Percentiles rank a stretch among this genome's conserved stretches.
Conservation (phyloP, 53 echinoderm and acorn worm genomes). For the Holothuria scabra region DNA sequence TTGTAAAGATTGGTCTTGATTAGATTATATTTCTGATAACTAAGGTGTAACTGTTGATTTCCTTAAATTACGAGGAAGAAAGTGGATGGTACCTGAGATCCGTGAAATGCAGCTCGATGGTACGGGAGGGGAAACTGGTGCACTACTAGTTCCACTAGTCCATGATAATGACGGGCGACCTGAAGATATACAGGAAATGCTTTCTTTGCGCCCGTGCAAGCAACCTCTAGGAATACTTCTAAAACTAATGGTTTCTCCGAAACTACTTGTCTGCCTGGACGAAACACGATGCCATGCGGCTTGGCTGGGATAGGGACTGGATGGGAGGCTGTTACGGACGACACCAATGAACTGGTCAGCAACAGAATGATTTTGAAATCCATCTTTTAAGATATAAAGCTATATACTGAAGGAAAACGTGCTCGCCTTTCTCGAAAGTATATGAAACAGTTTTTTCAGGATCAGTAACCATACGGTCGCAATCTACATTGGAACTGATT, state of each 20-base stretch:
- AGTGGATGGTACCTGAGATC: conserved; percentile 39
- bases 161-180: conserved; percentile 29
- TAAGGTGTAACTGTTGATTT: no score
- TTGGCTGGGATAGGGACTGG: conserved; percentile 25
- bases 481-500: no score
- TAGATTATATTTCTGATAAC: no score
- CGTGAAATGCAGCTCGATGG: conserved; percentile 43
- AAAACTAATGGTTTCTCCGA: background rate
- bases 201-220: conserved; percentile 27
- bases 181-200: conserved; percentile 39
- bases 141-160: conserved; percentile 14
- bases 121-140: conserved; percentile 56
- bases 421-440: no score
- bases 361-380: no score
- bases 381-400: no score
- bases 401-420: no score
- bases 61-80: no score
- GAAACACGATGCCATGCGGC: conserved; percentile 18
- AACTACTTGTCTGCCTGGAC: background rate
- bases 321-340: background rate
- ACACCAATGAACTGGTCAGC: no score
- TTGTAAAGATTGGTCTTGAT: no score
- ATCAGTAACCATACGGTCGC: no score
- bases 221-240: conserved; percentile 46
- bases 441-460: no score